Percentiles rank a stretch among this genome's conserved stretches.
Evolutionary conservation across 2,888 invertebrate species (phyloP).

Genomic region (Cremastinae sp.): DNA sequence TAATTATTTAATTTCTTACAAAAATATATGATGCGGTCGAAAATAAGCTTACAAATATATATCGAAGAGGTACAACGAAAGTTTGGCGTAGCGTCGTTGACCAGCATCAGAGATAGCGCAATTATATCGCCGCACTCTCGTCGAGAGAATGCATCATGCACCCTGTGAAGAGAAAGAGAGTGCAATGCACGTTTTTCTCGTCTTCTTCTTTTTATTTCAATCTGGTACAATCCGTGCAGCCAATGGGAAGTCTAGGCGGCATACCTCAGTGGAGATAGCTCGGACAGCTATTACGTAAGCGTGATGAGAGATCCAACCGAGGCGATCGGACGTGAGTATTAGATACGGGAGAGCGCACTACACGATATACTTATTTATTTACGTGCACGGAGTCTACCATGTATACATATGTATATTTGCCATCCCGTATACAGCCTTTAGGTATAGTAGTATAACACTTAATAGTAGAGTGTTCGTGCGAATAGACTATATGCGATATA

Average conservation of each 20-base stretch:
- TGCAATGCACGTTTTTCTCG: slow-evolving; percentile 6
- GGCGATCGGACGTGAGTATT: slow-evolving; percentile 52
- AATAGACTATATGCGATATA: slow-evolving; percentile 28
- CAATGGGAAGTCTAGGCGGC: slow-evolving; percentile 5
- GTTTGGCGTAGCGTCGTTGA: not conserved
- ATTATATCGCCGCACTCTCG: slow-evolving; percentile 2
- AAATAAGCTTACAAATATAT: too few species aligned
- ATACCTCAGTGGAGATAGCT: slow-evolving; percentile 38
- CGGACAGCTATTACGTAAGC: slow-evolving; percentile 49
- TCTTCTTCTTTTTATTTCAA: not conserved
- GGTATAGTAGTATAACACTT: slow-evolving; percentile 42
- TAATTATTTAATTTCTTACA: too few species aligned
- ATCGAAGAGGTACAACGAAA: too few species aligned
- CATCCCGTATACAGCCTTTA: slow-evolving; percentile 25
- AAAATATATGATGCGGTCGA: too few species aligned
- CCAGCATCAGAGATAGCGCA: slow-evolving; percentile 12
- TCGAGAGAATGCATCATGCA: slow-evolving; percentile 3
- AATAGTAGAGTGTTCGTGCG: slow-evolving; percentile 45
- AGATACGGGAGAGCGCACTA: slow-evolving; percentile 43
- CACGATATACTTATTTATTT: slow-evolving; percentile 5
- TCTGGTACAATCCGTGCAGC: slow-evolving; percentile 1
- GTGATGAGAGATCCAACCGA: slow-evolving; percentile 48
- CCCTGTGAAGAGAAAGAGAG: slow-evolving; percentile 41
- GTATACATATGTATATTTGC: slow-evolving; percentile 7
- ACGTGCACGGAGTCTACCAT: not conserved